phyloP scores from a whole-genome alignment of 2,797 vertebrate genomes.

The Periparus ater region DNA sequence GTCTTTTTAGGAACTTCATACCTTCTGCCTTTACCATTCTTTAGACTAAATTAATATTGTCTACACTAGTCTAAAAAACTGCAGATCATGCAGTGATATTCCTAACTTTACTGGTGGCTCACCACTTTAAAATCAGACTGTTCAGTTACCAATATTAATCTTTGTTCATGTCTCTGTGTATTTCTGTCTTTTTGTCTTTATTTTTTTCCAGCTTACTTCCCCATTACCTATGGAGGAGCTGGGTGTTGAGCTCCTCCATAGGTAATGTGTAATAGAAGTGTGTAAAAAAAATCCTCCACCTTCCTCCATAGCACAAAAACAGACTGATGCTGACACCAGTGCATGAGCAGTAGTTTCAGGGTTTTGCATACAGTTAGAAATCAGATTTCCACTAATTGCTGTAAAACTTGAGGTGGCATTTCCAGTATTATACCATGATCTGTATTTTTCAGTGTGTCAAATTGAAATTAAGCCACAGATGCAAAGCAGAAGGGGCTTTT shows the following conservation, averaged over 20 bases:
- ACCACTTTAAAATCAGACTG: background rate
- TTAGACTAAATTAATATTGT: background rate
- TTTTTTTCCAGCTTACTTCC: background rate
- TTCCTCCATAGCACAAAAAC: background rate
- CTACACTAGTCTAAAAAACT: background rate
- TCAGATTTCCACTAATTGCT: background rate
- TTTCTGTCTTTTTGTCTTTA: background rate
- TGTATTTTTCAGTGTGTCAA: background rate
- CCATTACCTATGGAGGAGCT: background rate
- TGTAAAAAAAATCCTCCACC: background rate
- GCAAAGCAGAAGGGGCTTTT: background rate
- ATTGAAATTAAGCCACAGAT: background rate
- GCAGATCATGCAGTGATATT: background rate
- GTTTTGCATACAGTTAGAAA: background rate
- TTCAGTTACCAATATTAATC: background rate
- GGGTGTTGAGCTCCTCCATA: too few species aligned
- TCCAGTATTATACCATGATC: background rate
- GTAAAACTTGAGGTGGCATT: background rate
- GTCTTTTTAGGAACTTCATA: background rate
- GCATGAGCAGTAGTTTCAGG: background rate
- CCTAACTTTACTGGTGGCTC: background rate
- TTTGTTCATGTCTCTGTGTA: background rate
- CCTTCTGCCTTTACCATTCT: background rate
- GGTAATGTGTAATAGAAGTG: too few species aligned
- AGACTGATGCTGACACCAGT: background rate